Evolutionary conservation across 2,797 vertebrate species (phyloP).

Genomic region (Pygocentrus nattereri): DNA sequence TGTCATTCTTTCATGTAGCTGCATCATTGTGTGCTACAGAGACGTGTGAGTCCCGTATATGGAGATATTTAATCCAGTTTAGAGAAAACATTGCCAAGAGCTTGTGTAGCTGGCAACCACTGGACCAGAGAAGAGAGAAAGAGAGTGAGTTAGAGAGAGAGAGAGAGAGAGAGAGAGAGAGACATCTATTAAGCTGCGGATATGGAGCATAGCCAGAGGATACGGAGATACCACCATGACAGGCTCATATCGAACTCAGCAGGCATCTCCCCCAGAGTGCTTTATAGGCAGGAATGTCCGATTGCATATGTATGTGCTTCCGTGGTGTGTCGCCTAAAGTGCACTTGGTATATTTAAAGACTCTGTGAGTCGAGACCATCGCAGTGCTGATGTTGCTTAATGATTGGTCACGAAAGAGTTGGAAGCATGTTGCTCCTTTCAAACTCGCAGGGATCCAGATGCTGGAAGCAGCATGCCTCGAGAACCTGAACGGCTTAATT

Average conservation of each 20-base stretch:
- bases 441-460: no score
- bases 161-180: conserved; percentile 5
- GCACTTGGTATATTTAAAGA: neutral
- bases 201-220: conserved; percentile 27
- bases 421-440: neutral
- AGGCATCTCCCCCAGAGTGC: neutral
- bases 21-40: neutral
- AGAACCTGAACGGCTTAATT: no score
- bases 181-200: conserved; percentile 31
- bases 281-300: neutral
- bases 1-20: neutral
- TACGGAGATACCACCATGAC: conserved; percentile 21
- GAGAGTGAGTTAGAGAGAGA: neutral
- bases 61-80: conserved; percentile 22
- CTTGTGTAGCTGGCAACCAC: conserved; percentile 5
- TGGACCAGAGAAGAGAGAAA: conserved; percentile 11
- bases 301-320: neutral
- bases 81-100: conserved; percentile 9
- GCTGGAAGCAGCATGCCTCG: no score
- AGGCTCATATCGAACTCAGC: conserved; percentile 22
- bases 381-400: neutral
- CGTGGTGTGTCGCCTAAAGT: neutral
- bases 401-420: neutral
- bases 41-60: neutral
- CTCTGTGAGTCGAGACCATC: neutral